Evolutionary conservation across 2,797 vertebrate species (phyloP).

Genomic region (Acipenser oxyrinchus): DNA sequence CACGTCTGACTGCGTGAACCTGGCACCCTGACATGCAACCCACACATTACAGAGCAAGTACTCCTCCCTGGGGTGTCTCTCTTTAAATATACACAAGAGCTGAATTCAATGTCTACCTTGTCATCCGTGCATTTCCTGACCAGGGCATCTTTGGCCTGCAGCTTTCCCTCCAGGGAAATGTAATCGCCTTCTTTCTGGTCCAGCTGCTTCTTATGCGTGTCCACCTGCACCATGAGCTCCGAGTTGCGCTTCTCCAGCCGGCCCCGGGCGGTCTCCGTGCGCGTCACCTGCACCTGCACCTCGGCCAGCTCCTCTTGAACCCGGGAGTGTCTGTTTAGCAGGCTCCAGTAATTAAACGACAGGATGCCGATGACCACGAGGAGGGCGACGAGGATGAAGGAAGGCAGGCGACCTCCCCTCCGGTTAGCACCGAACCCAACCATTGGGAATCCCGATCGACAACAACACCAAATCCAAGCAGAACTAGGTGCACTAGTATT

Average conservation of each 20-base stretch:
- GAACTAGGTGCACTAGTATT: neutral
- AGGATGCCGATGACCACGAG: constrained; percentile 75
- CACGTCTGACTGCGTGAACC: too few relatives aligned
- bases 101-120: constrained; percentile 57
- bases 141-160: constrained; percentile 73
- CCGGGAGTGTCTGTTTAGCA: constrained; percentile 73
- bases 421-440: constrained; percentile 88
- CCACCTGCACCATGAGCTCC: constrained; percentile 85
- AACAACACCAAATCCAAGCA: neutral
- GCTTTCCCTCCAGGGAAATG: constrained; percentile 70
- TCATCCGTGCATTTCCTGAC: constrained; percentile 76
- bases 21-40: too few relatives aligned
- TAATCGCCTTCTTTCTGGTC: constrained; percentile 85
- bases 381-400: constrained; percentile 74
- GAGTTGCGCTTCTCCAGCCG: constrained; percentile 91
- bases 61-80: too few relatives aligned
- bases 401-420: constrained; percentile 84
- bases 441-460: constrained; percentile 44
- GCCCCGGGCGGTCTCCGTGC: constrained; percentile 84
- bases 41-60: too few relatives aligned
- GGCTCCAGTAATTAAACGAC: constrained; percentile 90
- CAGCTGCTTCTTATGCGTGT: constrained; percentile 82
- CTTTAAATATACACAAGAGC: too few relatives aligned
- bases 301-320: constrained; percentile 82
- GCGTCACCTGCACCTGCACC: constrained; percentile 88